These are phyloP conservation scores for Achroia grisella DNA, from an alignment of 1,140 invertebrate genomes.

Conservation along the genomic window DNA sequence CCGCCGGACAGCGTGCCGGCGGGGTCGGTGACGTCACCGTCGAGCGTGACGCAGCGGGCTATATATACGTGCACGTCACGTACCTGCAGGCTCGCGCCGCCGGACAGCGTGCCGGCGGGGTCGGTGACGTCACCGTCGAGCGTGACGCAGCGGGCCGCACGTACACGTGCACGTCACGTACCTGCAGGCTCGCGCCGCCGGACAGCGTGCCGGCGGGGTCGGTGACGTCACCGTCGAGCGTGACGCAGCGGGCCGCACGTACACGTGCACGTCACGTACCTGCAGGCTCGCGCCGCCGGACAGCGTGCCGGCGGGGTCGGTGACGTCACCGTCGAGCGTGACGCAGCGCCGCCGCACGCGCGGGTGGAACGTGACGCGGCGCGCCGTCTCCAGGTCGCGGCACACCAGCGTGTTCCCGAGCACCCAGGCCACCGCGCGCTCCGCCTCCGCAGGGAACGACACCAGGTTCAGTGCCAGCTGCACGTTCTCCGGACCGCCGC, in stretches of 20 bases:
- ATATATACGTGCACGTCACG: too few species aligned
- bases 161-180: not conserved
- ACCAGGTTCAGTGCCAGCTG: constrained; percentile 88
- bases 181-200: constrained; percentile 81
- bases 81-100: constrained; percentile 93
- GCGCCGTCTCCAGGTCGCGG: constrained; percentile 85
- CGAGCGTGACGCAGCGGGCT: too few species aligned
- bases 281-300: constrained; percentile 84
- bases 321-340: constrained; percentile 93
- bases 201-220: constrained; percentile 92
- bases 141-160: not conserved
- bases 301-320: constrained; percentile 91
- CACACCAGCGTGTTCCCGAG: constrained; percentile 93
- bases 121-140: too few species aligned
- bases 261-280: constrained; percentile 18
- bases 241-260: constrained; percentile 56
- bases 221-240: constrained; percentile 93
- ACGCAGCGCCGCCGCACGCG: constrained; percentile 76
- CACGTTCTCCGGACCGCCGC: constrained; percentile 85
- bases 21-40: too few species aligned
- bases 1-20: not conserved
- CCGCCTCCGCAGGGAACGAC: constrained; percentile 76
- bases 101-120: constrained; percentile 93
- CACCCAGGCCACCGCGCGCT: constrained; percentile 89
- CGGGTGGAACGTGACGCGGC: constrained; percentile 83